A percentile compares a stretch with the other conserved stretches of the same genome.
Conservation (phyloP, 37 sponge, comb jelly and placozoan genomes). For the Sycon ciliatum region DNA sequence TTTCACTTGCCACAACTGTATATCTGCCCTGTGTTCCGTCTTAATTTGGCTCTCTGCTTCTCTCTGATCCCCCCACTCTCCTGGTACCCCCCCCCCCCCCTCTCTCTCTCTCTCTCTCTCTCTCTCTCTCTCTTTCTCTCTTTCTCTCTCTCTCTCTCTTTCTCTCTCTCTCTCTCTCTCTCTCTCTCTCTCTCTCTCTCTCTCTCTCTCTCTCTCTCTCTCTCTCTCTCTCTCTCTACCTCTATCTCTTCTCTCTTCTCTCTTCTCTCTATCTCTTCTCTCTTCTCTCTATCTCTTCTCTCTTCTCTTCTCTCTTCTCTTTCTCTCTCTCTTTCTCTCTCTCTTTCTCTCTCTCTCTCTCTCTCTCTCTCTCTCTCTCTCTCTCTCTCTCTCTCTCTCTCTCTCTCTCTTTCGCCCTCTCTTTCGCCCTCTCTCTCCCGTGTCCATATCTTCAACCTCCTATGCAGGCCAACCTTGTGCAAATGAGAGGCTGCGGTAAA, state of each 20-base stretch:
- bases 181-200: constrained; percentile 14
- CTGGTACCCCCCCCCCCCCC: not conserved
- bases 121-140: not conserved
- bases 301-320: not conserved
- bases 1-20: no score
- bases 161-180: constrained; percentile 17
- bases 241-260: no score
- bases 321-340: not conserved
- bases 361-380: not conserved
- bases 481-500: no score
- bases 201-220: not conserved
- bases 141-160: not conserved
- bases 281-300: no score
- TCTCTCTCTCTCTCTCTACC: no score
- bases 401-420: no score
- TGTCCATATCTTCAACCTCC: no score
- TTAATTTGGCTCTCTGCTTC: not conserved
- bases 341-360: not conserved
- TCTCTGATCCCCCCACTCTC: not conserved
- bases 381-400: not conserved
- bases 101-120: not conserved
- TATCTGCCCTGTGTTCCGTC: no score
- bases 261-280: no score
- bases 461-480: no score
- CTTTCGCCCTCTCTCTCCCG: no score